phyloP scores from a whole-genome alignment of 2,888 invertebrate genomes.

The Agrotis clavis region DNA sequence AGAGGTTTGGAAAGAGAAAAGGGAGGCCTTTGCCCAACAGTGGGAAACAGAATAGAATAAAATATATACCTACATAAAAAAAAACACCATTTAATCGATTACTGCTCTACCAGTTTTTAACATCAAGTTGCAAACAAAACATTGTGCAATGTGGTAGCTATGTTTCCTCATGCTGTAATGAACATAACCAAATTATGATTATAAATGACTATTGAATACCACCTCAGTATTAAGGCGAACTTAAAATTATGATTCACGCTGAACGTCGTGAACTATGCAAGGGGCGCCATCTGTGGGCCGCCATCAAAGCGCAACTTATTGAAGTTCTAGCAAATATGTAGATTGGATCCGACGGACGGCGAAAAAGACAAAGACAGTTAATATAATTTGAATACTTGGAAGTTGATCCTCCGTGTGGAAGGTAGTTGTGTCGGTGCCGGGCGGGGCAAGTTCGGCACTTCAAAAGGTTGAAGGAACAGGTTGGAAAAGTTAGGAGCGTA shows the following conservation, averaged over 20 bases:
- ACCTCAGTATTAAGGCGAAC: background rate
- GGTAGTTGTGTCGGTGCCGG: background rate
- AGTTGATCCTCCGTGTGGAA: conserved; percentile 44
- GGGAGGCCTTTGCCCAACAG: too few species aligned
- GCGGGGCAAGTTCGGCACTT: conserved; percentile 12
- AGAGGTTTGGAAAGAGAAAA: too few species aligned
- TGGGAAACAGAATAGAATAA: too few species aligned
- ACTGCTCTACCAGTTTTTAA: too few species aligned
- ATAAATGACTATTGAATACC: background rate
- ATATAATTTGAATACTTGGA: conserved; percentile 66
- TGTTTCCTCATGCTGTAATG: background rate
- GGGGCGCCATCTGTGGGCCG: conserved; percentile 53
- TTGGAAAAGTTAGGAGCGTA: conserved; percentile 25
- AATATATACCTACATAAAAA: too few species aligned
- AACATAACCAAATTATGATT: background rate
- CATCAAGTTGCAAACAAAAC: too few species aligned
- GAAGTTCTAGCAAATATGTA: conserved; percentile 66
- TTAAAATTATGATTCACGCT: conserved; percentile 23
- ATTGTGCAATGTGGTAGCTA: background rate
- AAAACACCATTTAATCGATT: too few species aligned
- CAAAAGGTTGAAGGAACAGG: conserved; percentile 23
- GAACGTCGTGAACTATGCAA: conserved; percentile 37
- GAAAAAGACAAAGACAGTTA: conserved; percentile 61
- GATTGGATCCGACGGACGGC: conserved; percentile 58
- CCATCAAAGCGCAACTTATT: conserved; percentile 62